Evolutionary conservation across 1,140 invertebrate species (phyloP).

Genomic region (Streblospio benedicti): DNA sequence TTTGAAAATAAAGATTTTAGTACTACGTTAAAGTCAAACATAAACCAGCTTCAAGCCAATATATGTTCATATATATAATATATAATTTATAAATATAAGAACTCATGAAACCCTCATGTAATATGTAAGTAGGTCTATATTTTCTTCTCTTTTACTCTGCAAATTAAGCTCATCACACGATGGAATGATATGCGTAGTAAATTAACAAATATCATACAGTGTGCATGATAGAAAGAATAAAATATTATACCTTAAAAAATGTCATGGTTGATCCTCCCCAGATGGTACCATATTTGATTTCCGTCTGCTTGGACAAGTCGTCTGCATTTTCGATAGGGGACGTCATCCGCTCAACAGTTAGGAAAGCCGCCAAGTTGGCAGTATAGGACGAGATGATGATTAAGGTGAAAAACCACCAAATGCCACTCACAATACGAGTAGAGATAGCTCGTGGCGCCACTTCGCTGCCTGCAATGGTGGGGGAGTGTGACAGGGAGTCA

Average conservation of each 20-base stretch:
- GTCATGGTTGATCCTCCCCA: conserved; percentile 91
- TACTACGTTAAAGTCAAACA: too few species aligned
- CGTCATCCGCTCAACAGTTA: conserved; percentile 93
- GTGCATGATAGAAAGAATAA: neutral
- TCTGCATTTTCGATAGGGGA: conserved; percentile 93
- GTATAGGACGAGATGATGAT: conserved; percentile 98
- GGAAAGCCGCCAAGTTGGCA: conserved; percentile 92
- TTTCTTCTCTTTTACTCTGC: too few species aligned
- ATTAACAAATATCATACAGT: neutral
- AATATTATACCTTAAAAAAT: conserved; percentile 72
- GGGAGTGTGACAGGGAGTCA: too few species aligned
- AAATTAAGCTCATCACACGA: too few species aligned
- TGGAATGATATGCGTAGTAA: neutral
- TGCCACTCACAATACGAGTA: conserved; percentile 49
- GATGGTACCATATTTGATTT: conserved; percentile 87
- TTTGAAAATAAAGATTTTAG: too few species aligned
- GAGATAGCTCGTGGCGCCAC: conserved; percentile 40
- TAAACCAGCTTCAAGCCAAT: too few species aligned
- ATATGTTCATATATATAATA: too few species aligned
- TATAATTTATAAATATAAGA: neutral
- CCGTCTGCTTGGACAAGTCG: conserved; percentile 85
- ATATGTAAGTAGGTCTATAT: neutral
- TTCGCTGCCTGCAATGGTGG: conserved; percentile 30
- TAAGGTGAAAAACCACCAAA: conserved; percentile 99
- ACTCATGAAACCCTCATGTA: neutral